Evolutionary conservation across 1,140 invertebrate genomes (phyloP), one percentile per base, ranked within the genome.

Genomic region (Sminthurides bifidus): DNA sequence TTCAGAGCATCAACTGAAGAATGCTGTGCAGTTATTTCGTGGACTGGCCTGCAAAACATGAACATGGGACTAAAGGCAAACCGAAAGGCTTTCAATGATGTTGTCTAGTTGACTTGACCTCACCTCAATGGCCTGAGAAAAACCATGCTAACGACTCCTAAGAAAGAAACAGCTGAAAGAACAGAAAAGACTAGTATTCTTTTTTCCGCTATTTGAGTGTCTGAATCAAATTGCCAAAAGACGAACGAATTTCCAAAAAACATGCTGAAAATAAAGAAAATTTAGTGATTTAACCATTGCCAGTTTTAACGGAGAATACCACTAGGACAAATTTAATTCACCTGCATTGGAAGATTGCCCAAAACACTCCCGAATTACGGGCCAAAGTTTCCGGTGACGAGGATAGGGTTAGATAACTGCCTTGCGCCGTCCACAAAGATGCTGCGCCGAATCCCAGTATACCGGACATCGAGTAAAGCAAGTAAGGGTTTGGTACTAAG

Each of bases 161-260:
- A 60, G 0, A 79, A 67, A 10, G 79, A 79, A 4, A 90, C 73
- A 0, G 71, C 78, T 4, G 73, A 64, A 10, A 94, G 70, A 0
- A 85, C 84, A 27, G 78, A 77, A 68, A 89, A 87, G 1, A 92
- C 84, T 1, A 84, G 66, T 35, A 74, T 79, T 10, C 88, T 85
- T 4, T 72, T 68, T 52, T 69, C 65, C 50, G 86, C 81, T 41
- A 80, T 79, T 3, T 86, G 80, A 0, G 76, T 69, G 70, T 82
- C 76, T 45, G 84, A 84, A 76, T 83, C 80, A 70, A 96, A 92
- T 68, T 83, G 79, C 67, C 90, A 87, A 71, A 82, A 94, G 10
- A 95, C 90, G 72, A 94, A 95, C 8, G 92, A 73, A 68, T 97
- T 97, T 44, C 93, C 92, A 65, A 89, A 80, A 68, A 96, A 84